phyloP scores from a whole-genome alignment of 2,888 invertebrate species.

The Cyaniris semiargus region DNA sequence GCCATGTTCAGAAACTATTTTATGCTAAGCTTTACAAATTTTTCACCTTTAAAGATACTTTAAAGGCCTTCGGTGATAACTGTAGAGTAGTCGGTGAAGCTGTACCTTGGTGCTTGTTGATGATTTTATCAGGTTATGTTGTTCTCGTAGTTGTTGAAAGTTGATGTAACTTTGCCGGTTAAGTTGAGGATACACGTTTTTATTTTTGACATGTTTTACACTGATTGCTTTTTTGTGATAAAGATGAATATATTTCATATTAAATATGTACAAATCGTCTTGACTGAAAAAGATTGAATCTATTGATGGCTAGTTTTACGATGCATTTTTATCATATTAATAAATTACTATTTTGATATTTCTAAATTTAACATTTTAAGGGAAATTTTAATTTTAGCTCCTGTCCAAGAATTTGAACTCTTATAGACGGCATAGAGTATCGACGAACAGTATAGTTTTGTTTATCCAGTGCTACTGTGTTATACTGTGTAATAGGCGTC shows the following conservation, averaged over 20 bases:
- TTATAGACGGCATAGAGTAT: not conserved
- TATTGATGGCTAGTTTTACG: slow-evolving; percentile 31
- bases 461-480: slow-evolving; percentile 15
- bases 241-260: slow-evolving; percentile 25
- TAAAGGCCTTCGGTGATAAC: slow-evolving; percentile 20
- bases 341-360: slow-evolving; percentile 31
- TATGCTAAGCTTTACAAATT: slow-evolving; percentile 18
- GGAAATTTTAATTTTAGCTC: slow-evolving; percentile 21
- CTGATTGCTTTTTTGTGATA: slow-evolving; percentile 27
- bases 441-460: slow-evolving; percentile 7
- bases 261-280: slow-evolving; percentile 29
- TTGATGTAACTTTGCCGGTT: slow-evolving; percentile 2
- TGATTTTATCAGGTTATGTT: slow-evolving; percentile 28
- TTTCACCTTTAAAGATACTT: slow-evolving; percentile 19
- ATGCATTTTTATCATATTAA: slow-evolving; percentile 34
- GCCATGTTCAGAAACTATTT: slow-evolving; percentile 24
- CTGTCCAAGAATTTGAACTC: slow-evolving; percentile 5
- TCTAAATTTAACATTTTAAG: slow-evolving; percentile 25
- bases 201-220: slow-evolving; percentile 26
- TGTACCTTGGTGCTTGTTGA: slow-evolving; percentile 27
- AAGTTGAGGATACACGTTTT: not conserved
- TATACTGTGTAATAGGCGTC: not conserved
- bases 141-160: slow-evolving; percentile 25
- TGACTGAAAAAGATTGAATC: slow-evolving; percentile 31
- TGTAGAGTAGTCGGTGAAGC: slow-evolving; percentile 3